Evolutionary conservation across 92 coral and sea anemone species (phyloP).

Genomic region (Epizoanthus stellaris): DNA sequence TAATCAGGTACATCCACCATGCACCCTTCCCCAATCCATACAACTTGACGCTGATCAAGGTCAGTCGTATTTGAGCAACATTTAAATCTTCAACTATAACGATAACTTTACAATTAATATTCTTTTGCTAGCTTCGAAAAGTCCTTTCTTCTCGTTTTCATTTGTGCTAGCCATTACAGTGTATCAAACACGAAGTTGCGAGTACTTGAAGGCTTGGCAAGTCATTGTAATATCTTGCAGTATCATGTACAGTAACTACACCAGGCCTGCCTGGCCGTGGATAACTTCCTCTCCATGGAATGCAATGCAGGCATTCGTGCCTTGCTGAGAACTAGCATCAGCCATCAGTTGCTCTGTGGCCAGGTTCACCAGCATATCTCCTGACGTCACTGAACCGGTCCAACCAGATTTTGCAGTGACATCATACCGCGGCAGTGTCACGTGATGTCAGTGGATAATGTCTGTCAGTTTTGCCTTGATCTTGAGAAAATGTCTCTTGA

Average conservation of each 20-base stretch:
- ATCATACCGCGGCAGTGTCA: neutral
- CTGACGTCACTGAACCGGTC: neutral
- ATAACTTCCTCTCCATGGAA: neutral
- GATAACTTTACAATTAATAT: slow-evolving; percentile 3
- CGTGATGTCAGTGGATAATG: slow-evolving; percentile 54
- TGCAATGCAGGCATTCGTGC: neutral
- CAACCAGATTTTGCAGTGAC: neutral
- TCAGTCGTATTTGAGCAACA: too few species aligned
- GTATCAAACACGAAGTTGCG: neutral
- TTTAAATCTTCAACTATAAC: neutral
- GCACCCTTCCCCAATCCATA: too few species aligned
- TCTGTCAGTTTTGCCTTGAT: slow-evolving; percentile 85
- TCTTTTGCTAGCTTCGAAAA: neutral
- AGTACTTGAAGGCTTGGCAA: neutral
- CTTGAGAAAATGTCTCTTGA: slow-evolving; percentile 92
- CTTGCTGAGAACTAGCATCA: too few species aligned
- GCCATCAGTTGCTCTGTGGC: too few species aligned
- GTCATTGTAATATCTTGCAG: neutral
- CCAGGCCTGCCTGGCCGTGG: neutral
- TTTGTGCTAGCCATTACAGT: neutral
- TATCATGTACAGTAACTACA: neutral
- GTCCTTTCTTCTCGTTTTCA: slow-evolving; percentile 16
- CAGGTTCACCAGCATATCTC: neutral
- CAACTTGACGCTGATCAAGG: too few species aligned
- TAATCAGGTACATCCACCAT: too few species aligned